Evolutionary conservation across 2,888 invertebrate species (phyloP).

Genomic region (Gandaritis pyraliata): DNA sequence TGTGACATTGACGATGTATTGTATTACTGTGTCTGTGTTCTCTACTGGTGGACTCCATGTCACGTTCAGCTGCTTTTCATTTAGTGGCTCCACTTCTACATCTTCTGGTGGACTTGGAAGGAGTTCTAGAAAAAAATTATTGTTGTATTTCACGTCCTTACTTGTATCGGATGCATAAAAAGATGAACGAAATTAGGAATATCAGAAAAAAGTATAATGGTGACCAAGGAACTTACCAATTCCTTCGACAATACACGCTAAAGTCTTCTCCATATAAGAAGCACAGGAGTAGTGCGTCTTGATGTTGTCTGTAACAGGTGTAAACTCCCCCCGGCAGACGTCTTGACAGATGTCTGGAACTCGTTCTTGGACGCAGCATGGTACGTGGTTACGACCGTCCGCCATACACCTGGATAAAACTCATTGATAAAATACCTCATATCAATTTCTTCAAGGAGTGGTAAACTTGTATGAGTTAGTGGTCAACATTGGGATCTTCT

Average conservation of each 20-base stretch:
- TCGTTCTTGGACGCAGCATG: constrained; percentile 91
- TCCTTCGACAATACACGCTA: constrained; percentile 93
- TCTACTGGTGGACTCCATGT: constrained; percentile 88
- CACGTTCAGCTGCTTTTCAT: constrained; percentile 89
- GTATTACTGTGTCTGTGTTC: constrained; percentile 86
- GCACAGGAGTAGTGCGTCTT: constrained; percentile 94
- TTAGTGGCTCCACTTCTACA: constrained; percentile 88
- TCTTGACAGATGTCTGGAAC: constrained; percentile 94
- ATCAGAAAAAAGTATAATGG: not conserved
- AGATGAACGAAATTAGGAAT: not conserved
- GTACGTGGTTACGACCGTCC: constrained; percentile 93
- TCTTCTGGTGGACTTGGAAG: constrained; percentile 90
- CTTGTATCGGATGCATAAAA: too few relatives aligned
- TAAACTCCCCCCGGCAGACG: constrained; percentile 93
- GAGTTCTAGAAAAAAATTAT: constrained; percentile 77
- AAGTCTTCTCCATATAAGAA: constrained; percentile 91
- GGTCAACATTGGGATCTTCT: too few relatives aligned
- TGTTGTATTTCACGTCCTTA: too few relatives aligned
- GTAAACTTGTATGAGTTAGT: not conserved
- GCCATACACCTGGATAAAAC: constrained; percentile 85
- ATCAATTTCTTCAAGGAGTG: not conserved
- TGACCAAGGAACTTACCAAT: constrained; percentile 73
- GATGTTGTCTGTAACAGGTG: constrained; percentile 92
- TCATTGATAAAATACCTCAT: too few relatives aligned
- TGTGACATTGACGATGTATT: constrained; percentile 89